These are phyloP conservation scores for Notolabrus celidotus DNA, from an alignment of 2,797 vertebrate genomes.

Conservation along the genomic window DNA sequence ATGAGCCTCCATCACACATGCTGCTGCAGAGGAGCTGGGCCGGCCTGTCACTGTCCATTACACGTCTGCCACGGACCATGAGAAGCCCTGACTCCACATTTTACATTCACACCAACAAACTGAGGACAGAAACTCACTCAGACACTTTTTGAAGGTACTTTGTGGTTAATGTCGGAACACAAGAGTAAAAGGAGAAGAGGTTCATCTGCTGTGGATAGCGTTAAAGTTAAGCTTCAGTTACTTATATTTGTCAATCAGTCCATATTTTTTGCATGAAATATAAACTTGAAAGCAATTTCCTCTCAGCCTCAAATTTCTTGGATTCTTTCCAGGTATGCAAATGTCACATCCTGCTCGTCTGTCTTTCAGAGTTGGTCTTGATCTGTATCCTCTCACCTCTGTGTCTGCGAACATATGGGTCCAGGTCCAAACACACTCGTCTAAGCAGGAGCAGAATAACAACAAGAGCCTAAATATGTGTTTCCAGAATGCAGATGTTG, in stretches of 20 bases:
- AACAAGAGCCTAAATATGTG: neutral
- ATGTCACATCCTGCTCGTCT: neutral
- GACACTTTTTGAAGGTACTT: constrained; percentile 1
- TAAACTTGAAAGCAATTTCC: too few species aligned
- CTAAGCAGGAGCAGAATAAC: neutral
- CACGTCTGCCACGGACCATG: constrained; percentile 12
- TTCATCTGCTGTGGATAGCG: neutral
- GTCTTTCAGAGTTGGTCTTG: neutral
- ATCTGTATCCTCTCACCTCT: neutral
- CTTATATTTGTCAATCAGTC: too few species aligned
- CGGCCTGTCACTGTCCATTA: constrained; percentile 69
- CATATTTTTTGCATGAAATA: too few species aligned
- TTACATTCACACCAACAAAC: constrained; percentile 12
- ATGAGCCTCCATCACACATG: constrained; percentile 74
- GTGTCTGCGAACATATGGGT: neutral
- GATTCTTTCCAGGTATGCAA: neutral
- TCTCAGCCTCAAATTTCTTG: too few species aligned
- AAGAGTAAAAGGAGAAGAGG: neutral
- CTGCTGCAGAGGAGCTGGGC: constrained; percentile 40
- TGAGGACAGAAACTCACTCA: neutral
- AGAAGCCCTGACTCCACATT: constrained; percentile 40
- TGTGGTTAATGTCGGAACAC: neutral
- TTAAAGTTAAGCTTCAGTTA: too few species aligned
- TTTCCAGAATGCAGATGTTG: constrained; percentile 4
- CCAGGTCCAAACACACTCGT: neutral